Evolutionary conservation across 2,888 invertebrate genomes (phyloP).

Genomic region (Myopa tessellatipennis): DNA sequence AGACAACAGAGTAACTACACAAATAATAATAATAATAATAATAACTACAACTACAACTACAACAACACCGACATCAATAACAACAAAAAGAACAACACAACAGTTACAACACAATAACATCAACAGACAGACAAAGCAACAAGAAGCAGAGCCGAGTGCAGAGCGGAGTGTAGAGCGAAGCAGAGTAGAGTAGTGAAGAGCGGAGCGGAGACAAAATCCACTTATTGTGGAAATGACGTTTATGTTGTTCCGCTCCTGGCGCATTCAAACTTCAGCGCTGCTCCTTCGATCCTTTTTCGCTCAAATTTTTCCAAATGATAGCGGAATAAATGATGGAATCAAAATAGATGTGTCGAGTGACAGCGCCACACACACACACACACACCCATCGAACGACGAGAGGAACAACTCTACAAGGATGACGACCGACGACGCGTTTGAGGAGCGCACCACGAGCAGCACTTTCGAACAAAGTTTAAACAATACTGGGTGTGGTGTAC

Average conservation of each 20-base stretch:
- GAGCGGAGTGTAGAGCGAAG: constrained; percentile 34
- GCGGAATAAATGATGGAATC: constrained; percentile 39
- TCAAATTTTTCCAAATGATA: constrained; percentile 11
- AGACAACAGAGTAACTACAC: constrained; percentile 14
- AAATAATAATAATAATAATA: background rate
- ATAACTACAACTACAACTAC: background rate
- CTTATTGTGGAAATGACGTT: constrained; percentile 32
- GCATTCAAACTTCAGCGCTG: constrained; percentile 8
- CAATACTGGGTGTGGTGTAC: constrained; percentile 2
- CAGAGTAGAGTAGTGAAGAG: constrained; percentile 16
- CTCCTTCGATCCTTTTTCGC: constrained; percentile 1
- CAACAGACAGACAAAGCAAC: constrained; percentile 38
- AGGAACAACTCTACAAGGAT: background rate
- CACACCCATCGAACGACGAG: too few species aligned
- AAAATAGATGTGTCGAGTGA: constrained; percentile 36
- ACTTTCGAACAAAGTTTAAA: constrained; percentile 12
- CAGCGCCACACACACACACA: background rate
- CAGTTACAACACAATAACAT: background rate
- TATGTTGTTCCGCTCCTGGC: constrained; percentile 19
- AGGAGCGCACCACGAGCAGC: background rate
- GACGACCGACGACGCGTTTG: background rate
- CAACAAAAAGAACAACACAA: background rate
- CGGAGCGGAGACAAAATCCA: constrained; percentile 26
- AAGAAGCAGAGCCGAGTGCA: background rate
- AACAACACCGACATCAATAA: background rate